phyloP scores from a whole-genome alignment of 2,888 invertebrate species.

The Lasius platythorax region DNA sequence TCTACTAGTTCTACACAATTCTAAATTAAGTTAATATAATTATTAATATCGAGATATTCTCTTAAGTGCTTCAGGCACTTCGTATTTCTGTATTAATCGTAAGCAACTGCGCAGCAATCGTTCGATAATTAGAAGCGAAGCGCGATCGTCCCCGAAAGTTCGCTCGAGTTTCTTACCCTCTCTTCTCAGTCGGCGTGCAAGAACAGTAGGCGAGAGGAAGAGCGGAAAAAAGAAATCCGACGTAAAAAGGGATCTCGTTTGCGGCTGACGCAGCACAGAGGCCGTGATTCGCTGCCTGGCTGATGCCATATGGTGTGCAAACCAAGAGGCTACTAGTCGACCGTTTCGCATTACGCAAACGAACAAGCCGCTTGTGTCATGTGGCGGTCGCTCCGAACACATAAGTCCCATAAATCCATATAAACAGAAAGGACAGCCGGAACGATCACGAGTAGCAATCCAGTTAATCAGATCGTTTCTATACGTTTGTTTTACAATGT shows the following conservation, averaged over 20 bases:
- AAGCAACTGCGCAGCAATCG: conserved; percentile 1
- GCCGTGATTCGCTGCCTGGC: conserved; percentile 68
- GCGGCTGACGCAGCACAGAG: conserved; percentile 53
- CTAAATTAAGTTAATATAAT: not conserved
- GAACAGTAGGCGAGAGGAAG: conserved; percentile 20
- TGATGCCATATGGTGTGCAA: conserved; percentile 60
- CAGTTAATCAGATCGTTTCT: conserved; percentile 24
- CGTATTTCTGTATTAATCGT: not conserved
- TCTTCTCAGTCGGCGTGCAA: conserved; percentile 1
- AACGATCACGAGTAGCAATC: conserved; percentile 11
- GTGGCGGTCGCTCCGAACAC: not conserved
- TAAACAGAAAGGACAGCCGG: conserved; percentile 35
- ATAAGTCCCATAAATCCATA: conserved; percentile 36
- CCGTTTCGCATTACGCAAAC: conserved; percentile 60
- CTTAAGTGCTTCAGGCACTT: not conserved
- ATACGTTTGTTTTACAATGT: not conserved
- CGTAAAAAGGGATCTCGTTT: conserved; percentile 53
- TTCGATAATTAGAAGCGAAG: conserved; percentile 42
- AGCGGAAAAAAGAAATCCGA: conserved; percentile 53
- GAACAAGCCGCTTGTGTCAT: conserved; percentile 41
- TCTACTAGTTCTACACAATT: not conserved
- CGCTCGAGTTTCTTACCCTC: conserved; percentile 35
- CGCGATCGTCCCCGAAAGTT: conserved; percentile 25
- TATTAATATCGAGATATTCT: not conserved
- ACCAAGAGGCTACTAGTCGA: conserved; percentile 55